Evolutionary conservation across 2,113 vertebrate genomes (phyloP), one percentile per base, ranked within the genome.

Genomic region (Lampris incognitus): DNA sequence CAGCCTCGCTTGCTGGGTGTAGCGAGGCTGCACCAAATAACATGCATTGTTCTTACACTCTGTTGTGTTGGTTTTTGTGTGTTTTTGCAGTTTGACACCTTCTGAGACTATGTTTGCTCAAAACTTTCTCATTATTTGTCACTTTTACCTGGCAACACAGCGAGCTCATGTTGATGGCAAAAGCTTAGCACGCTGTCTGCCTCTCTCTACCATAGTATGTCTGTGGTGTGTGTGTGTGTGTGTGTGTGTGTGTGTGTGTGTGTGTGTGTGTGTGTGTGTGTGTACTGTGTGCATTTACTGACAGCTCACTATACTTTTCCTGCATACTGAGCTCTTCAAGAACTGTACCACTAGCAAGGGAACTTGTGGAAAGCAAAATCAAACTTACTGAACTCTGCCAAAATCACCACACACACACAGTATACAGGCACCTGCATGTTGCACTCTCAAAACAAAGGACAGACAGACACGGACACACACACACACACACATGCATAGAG

Each of bases 151-250:
- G 55, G 57, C 68, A 55, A 72, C 71, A 65, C 69, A 82, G 79
- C 68, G 72, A 50, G 52, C 62, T 77, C 76, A 83, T 63, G 60
- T 51, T 55, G 77, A 84, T 46, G 71, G 59, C 54, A 67, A 77
- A 75, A 74, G 64, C 76, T 62, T 0, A 0, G 49, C 57, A 24
- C 24, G n/a, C 81, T 79, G 66, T 79, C 75, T 76, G 80, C 39
- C 60, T 70, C 56, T 64, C 68, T 79, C 48, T 38, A 63, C 74
- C 65, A 36, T 57, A 24, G 24, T 10, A 36, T 41, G 37, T 49
- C 64, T 76, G 24, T 68, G 62, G 71, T 69, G 72, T 74, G 68
- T 5, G 62, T 76, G 10, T 9, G 67, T 42, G 5, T 41, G 63
- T 66, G 55, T 74, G 13, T 48, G 13, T 73, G 42, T 81, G 42